Evolutionary conservation across 92 coral and sea anemone genomes (phyloP).

Genomic region (Blastomussa wellsi): DNA sequence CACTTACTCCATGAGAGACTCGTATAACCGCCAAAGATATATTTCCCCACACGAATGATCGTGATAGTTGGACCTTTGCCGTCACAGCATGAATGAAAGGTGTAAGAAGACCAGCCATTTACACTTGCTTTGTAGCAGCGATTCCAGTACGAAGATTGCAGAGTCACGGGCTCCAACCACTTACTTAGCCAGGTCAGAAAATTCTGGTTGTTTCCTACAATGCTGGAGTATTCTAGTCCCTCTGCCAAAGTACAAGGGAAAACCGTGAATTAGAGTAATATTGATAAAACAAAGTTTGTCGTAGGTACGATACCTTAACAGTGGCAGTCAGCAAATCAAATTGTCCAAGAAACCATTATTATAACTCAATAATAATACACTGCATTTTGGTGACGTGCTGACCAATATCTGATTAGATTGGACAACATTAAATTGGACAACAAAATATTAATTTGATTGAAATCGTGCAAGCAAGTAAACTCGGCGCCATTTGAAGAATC

Average conservation of each 20-base stretch:
- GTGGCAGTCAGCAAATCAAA: no score
- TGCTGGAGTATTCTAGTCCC: neutral
- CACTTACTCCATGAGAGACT: neutral
- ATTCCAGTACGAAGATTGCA: neutral
- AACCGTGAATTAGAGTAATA: neutral
- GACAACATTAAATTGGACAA: no score
- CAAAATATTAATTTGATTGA: no score
- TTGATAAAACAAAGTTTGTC: no score
- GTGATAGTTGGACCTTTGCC: slow-evolving; percentile 1
- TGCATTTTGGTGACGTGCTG: no score
- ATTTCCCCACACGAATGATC: slow-evolving; percentile 7
- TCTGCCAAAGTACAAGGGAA: neutral
- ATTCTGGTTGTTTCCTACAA: neutral
- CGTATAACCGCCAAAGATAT: slow-evolving; percentile 13
- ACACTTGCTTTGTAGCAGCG: slow-evolving; percentile 1
- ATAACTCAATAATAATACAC: no score
- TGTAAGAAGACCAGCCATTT: neutral
- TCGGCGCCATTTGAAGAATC: no score
- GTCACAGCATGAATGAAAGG: neutral
- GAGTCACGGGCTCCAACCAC: neutral
- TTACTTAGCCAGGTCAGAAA: neutral
- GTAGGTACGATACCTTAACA: no score
- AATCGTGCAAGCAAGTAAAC: no score
- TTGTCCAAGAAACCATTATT: no score
- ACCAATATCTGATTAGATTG: no score